These are phyloP conservation scores for Brachionus calyciflorus DNA, from an alignment of 1,140 invertebrate species.

Conservation along the genomic window DNA sequence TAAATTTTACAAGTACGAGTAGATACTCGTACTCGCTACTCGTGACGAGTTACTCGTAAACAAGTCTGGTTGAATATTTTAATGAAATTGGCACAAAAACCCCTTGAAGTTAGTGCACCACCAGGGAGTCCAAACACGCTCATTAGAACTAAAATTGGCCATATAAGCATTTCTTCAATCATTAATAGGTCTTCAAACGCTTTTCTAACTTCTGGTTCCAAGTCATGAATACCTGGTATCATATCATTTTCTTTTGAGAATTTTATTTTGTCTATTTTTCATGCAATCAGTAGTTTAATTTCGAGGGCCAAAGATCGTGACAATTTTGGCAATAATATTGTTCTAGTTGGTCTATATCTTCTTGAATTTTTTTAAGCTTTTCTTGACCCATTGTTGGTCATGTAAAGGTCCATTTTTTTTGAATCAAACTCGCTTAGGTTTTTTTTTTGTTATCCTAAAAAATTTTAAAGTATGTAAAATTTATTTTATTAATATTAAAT, in stretches of 20 bases:
- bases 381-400: background rate
- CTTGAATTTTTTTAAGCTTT: background rate
- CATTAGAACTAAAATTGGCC: background rate
- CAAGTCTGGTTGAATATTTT: background rate
- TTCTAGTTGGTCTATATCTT: background rate
- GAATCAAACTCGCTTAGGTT: no score
- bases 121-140: background rate
- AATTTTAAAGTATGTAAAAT: no score
- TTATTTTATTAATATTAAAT: no score
- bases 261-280: constrained; percentile 5
- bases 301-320: background rate
- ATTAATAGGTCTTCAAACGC: background rate
- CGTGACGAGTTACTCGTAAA: no score
- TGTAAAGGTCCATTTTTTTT: constrained; percentile 6
- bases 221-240: background rate
- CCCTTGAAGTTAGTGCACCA: background rate
- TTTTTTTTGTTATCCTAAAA: no score
- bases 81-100: constrained; percentile 4
- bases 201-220: background rate
- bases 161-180: constrained; percentile 11
- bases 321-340: background rate
- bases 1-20: no score
- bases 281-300: background rate
- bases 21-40: no score
- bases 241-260: constrained; percentile 26